phyloP scores from a whole-genome alignment of 2,888 invertebrate species.

The Phortica okadai region DNA sequence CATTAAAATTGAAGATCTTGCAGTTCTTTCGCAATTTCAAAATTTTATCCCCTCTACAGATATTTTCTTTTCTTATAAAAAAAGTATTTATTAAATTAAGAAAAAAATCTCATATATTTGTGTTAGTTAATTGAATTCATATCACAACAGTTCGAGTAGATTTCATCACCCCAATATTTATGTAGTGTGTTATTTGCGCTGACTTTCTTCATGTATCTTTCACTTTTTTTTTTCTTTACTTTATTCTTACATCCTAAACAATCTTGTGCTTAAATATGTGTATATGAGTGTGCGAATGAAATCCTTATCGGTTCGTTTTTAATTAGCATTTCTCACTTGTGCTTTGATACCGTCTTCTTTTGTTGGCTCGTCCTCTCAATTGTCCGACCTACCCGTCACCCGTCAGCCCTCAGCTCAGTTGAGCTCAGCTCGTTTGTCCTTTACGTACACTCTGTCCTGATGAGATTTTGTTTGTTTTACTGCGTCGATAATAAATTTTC shows the following conservation, averaged over 20 bases:
- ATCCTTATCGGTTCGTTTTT: constrained; percentile 15
- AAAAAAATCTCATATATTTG: no score
- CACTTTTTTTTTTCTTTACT: not conserved
- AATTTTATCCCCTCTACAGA: no score
- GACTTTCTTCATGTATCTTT: not conserved
- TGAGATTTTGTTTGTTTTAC: constrained; percentile 24
- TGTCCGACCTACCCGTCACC: no score
- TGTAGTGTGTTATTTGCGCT: not conserved
- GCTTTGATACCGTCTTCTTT: constrained; percentile 13
- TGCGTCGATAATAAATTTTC: constrained; percentile 25
- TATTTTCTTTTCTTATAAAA: no score
- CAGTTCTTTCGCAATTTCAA: no score
- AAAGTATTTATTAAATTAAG: no score
- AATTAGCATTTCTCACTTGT: constrained; percentile 26
- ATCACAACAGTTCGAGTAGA: no score
- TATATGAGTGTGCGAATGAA: not conserved
- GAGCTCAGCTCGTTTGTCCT: not conserved
- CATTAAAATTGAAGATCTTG: no score
- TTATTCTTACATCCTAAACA: not conserved
- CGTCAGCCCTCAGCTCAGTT: no score
- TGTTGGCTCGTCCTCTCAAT: not conserved
- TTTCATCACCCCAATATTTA: no score
- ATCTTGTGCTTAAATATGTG: not conserved
- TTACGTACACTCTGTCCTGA: not conserved
- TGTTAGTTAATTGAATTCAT: no score